phyloP scores from a whole-genome alignment of 2,888 invertebrate genomes.

The Hirtodrosophila alboralis region DNA sequence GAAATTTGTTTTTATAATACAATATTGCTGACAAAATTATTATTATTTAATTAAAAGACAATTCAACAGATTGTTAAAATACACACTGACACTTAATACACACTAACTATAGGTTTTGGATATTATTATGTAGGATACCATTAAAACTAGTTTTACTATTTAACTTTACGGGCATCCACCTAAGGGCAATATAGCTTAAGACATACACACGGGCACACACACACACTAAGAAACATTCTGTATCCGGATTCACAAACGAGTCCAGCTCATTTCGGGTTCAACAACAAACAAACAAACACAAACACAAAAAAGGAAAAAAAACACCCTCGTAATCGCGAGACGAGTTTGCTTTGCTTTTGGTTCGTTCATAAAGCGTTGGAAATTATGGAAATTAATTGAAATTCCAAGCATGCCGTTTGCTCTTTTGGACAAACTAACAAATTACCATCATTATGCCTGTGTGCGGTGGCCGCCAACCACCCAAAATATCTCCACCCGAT shows the following conservation, averaged over 20 bases:
- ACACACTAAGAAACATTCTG: conserved; percentile 1
- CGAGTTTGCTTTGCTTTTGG: conserved; percentile 43
- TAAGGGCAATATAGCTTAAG: conserved; percentile 6
- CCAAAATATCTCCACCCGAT: conserved; percentile 1
- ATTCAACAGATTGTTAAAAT: too few relatives aligned
- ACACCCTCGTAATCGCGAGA: conserved; percentile 51
- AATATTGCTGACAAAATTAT: too few relatives aligned
- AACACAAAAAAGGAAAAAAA: too few relatives aligned
- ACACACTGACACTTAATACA: too few relatives aligned
- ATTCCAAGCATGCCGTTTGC: conserved; percentile 83
- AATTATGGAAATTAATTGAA: conserved; percentile 84
- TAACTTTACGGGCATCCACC: not conserved
- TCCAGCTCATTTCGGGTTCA: conserved; percentile 27
- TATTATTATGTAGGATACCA: too few relatives aligned
- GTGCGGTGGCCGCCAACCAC: conserved; percentile 35
- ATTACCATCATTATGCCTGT: conserved; percentile 82
- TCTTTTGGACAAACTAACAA: conserved; percentile 82
- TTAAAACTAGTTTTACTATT: conserved; percentile 25
- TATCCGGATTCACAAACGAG: conserved; percentile 5
- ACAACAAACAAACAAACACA: too few relatives aligned
- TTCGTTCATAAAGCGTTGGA: conserved; percentile 76
- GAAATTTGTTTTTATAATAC: too few relatives aligned
- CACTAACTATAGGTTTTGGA: too few relatives aligned
- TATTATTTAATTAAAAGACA: too few relatives aligned
- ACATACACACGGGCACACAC: not conserved